Percentiles rank a stretch among this genome's conserved stretches.
phyloP scores from a whole-genome alignment of 2,888 invertebrate species.

The Drosophila tripunctata region DNA sequence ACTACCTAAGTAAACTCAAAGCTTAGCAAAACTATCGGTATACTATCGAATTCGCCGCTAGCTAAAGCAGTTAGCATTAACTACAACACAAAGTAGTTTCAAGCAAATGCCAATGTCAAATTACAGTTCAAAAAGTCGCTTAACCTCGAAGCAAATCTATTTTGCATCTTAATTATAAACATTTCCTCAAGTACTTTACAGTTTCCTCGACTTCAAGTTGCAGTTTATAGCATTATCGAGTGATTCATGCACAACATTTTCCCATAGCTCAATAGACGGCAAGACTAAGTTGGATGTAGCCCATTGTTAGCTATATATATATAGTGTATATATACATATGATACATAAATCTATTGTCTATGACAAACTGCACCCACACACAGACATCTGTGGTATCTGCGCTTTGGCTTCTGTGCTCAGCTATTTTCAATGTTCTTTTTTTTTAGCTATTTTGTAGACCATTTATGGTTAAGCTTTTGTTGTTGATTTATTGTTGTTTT shows the following conservation, averaged over 20 bases:
- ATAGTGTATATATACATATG: slow-evolving; percentile 3
- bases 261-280: slow-evolving; percentile 33
- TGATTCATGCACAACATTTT: slow-evolving; percentile 60
- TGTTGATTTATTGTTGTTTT: slow-evolving; percentile 51
- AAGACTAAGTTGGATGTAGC: slow-evolving; percentile 31
- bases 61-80: background rate
- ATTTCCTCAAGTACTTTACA: slow-evolving; percentile 26
- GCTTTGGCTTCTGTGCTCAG: slow-evolving; percentile 35
- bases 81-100: too few relatives aligned
- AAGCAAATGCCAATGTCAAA: slow-evolving; percentile 8
- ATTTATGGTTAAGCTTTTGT: slow-evolving; percentile 53
- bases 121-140: slow-evolving; percentile 8
- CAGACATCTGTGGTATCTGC: slow-evolving; percentile 9
- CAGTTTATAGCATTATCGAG: slow-evolving; percentile 18
- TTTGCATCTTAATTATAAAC: slow-evolving; percentile 44
- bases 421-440: slow-evolving; percentile 19
- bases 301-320: slow-evolving; percentile 27
- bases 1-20: too few relatives aligned
- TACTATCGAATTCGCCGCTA: background rate
- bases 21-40: too few relatives aligned
- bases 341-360: slow-evolving; percentile 34
- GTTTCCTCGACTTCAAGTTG: slow-evolving; percentile 16
- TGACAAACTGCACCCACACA: slow-evolving; percentile 45
- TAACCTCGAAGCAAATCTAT: slow-evolving; percentile 25
- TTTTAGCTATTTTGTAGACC: slow-evolving; percentile 8